Evolutionary conservation across 2,113 vertebrate species (phyloP).

Genomic region (Cygnus buccinator): DNA sequence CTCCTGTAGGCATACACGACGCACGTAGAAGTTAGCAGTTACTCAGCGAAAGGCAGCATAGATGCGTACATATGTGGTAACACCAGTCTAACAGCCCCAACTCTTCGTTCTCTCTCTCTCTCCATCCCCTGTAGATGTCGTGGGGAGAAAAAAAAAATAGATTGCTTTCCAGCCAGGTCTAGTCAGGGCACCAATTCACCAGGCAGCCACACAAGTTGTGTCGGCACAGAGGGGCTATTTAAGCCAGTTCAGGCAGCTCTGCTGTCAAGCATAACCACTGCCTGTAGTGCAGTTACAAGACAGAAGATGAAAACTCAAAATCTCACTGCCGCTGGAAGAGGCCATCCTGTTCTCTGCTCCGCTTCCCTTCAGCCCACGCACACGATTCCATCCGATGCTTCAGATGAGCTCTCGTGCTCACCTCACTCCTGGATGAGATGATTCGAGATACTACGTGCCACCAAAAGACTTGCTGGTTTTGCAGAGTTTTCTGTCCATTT

Average conservation of each 20-base stretch:
- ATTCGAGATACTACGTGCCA: not conserved
- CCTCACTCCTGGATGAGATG: not conserved
- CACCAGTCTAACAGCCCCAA: not conserved
- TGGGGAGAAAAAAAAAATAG: not conserved
- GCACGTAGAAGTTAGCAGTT: not conserved
- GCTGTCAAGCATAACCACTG: not conserved
- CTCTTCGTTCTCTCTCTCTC: not conserved
- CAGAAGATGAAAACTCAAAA: not conserved
- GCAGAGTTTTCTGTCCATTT: not conserved
- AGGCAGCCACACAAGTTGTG: not conserved
- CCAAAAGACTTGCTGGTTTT: not conserved
- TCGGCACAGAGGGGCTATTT: constrained; percentile 43
- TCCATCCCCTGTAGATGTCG: not conserved
- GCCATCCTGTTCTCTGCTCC: not conserved
- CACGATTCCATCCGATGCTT: not conserved
- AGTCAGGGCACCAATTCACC: constrained; percentile 3
- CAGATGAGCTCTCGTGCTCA: not conserved
- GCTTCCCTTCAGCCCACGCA: not conserved
- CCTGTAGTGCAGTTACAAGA: not conserved
- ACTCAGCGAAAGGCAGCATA: not conserved
- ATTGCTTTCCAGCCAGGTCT: not conserved
- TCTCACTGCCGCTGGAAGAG: not conserved
- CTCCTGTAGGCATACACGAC: not conserved
- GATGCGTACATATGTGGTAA: not conserved
- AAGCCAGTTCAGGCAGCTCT: not conserved